Evolutionary conservation across 2,113 vertebrate genomes (phyloP).

Genomic region (Salvelinus namaycush): DNA sequence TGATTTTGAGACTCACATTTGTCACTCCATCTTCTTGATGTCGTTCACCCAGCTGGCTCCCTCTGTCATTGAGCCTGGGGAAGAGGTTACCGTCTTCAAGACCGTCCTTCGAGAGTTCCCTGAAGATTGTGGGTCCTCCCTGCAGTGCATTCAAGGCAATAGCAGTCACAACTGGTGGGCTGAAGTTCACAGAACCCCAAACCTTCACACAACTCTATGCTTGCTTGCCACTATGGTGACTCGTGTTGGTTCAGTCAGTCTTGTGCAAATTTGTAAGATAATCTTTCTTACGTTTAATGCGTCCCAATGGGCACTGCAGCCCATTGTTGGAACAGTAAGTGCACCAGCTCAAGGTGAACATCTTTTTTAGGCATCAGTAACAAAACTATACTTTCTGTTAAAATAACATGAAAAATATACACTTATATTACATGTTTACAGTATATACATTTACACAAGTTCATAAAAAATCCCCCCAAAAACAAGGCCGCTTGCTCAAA

Average conservation of each 20-base stretch:
- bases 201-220: neutral
- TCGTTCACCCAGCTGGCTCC: too few relatives aligned
- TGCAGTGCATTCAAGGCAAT: constrained; percentile 25
- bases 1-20: constrained; percentile 36
- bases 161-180: constrained; percentile 15
- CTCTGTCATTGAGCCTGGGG: too few relatives aligned
- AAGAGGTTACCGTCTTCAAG: neutral
- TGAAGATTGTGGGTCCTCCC: constrained; percentile 1
- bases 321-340: constrained; percentile 62
- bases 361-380: constrained; percentile 90
- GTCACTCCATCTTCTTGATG: neutral
- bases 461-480: constrained; percentile 78
- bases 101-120: constrained; percentile 2
- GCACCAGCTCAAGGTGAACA: constrained; percentile 77
- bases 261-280: constrained; percentile 83
- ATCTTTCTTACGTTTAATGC: constrained; percentile 61
- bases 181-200: constrained; percentile 35
- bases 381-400: constrained; percentile 93
- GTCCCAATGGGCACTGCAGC: constrained; percentile 70
- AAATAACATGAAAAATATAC: constrained; percentile 91
- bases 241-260: constrained; percentile 53
- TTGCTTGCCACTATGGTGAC: constrained; percentile 8
- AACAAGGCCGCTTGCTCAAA: constrained; percentile 55
- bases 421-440: constrained; percentile 90
- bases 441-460: constrained; percentile 83